These are phyloP conservation scores for Brenthis hecate DNA, from an alignment of 2,888 invertebrate species.

Conservation along the genomic window DNA sequence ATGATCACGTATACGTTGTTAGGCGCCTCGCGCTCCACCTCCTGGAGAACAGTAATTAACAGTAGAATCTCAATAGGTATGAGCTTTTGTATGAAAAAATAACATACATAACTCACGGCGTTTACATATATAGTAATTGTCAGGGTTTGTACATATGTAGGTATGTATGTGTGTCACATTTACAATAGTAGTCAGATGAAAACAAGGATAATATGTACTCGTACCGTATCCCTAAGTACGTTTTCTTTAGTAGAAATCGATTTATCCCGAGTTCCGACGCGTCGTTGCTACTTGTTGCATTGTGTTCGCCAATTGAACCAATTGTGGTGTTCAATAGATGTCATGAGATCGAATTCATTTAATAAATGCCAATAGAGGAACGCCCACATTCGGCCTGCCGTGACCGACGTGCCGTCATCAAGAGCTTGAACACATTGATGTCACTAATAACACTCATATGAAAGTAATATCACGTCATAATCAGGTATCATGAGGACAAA, in stretches of 20 bases:
- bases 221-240: not conserved
- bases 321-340: conserved; percentile 24
- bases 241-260: conserved; percentile 10
- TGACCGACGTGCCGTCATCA: too few species aligned
- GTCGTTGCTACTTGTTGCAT: conserved; percentile 6
- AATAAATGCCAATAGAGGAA: conserved; percentile 17
- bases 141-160: too few species aligned
- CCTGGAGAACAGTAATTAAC: conserved; percentile 52
- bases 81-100: too few species aligned
- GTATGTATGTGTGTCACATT: too few species aligned
- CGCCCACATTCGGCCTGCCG: not conserved
- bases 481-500: too few species aligned
- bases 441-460: too few species aligned
- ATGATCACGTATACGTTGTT: conserved; percentile 72
- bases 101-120: too few species aligned
- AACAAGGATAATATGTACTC: too few species aligned
- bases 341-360: conserved; percentile 22
- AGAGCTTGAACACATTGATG: too few species aligned
- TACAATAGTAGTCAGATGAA: not conserved
- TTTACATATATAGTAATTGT: too few species aligned
- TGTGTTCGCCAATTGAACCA: conserved; percentile 29
- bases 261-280: conserved; percentile 12
- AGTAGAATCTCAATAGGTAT: not conserved
- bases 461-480: too few species aligned
- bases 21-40: conserved; percentile 75